phyloP scores from a whole-genome alignment of 2,113 vertebrate species.

The Mesitornis unicolor region DNA sequence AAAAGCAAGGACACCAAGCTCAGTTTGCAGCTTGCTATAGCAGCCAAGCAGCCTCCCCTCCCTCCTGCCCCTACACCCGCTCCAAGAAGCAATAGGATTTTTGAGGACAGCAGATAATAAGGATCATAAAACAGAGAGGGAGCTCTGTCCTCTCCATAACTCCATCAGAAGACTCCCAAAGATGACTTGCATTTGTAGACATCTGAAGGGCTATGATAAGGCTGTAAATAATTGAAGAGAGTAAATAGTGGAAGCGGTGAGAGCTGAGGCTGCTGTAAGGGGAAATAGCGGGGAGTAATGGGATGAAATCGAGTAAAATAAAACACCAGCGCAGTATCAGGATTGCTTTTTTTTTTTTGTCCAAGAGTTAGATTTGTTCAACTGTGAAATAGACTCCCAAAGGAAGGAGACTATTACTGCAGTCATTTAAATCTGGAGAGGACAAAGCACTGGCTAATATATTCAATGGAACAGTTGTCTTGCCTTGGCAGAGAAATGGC shows the following conservation, averaged over 20 bases:
- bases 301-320: neutral
- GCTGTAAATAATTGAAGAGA: neutral
- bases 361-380: slow-evolving; percentile 1
- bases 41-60: neutral
- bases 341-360: neutral
- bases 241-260: neutral
- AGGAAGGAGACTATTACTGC: neutral
- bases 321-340: neutral
- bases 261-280: neutral
- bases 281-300: neutral
- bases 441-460: slow-evolving; percentile 18
- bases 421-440: slow-evolving; percentile 31
- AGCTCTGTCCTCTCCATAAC: neutral
- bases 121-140: neutral
- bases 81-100: neutral
- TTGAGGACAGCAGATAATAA: neutral
- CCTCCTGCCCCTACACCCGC: neutral
- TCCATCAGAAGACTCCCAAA: neutral
- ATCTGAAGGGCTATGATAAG: neutral
- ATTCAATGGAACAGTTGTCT: neutral
- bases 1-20: neutral
- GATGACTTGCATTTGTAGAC: neutral
- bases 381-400: slow-evolving; percentile 54
- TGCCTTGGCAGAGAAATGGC: neutral
- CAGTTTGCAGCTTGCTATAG: neutral